phyloP scores from a whole-genome alignment of 2,888 invertebrate species.

The Caenorhabditis japonica region DNA sequence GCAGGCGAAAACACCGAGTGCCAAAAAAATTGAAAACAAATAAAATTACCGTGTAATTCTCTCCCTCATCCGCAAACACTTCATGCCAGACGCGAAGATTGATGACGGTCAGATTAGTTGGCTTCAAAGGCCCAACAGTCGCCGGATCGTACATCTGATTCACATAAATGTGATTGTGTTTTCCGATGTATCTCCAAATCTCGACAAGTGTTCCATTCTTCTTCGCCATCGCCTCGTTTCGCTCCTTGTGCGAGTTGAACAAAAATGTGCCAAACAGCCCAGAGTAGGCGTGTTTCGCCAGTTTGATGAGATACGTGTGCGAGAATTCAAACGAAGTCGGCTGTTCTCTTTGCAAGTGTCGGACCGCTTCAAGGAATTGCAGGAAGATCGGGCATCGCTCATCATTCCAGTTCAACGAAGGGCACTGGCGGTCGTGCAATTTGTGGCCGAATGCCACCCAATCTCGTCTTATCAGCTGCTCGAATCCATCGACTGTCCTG shows the following conservation, averaged over 20 bases:
- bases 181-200: constrained; percentile 56
- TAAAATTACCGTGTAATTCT: constrained; percentile 22
- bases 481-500: constrained; percentile 91
- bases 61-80: constrained; percentile 36
- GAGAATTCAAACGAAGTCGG: constrained; percentile 96
- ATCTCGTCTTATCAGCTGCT: constrained; percentile 91
- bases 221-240: constrained; percentile 20
- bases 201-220: constrained; percentile 42
- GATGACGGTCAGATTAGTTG: constrained; percentile 39
- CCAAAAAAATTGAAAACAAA: too few relatives aligned
- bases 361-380: constrained; percentile 96
- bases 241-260: constrained; percentile 68
- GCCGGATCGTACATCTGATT: constrained; percentile 49
- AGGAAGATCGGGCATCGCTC: constrained; percentile 97
- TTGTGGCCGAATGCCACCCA: constrained; percentile 99
- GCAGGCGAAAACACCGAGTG: too few relatives aligned
- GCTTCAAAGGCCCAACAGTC: constrained; percentile 27
- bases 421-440: constrained; percentile 89
- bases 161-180: constrained; percentile 55
- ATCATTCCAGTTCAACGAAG: constrained; percentile 81
- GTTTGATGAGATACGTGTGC: constrained; percentile 91
- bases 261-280: constrained; percentile 97
- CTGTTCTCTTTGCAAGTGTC: constrained; percentile 83
- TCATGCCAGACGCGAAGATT: constrained; percentile 56
- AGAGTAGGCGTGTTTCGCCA: constrained; percentile 94